phyloP scores from a whole-genome alignment of 92 coral and sea anemone species.

The Meandrina meandrites region DNA sequence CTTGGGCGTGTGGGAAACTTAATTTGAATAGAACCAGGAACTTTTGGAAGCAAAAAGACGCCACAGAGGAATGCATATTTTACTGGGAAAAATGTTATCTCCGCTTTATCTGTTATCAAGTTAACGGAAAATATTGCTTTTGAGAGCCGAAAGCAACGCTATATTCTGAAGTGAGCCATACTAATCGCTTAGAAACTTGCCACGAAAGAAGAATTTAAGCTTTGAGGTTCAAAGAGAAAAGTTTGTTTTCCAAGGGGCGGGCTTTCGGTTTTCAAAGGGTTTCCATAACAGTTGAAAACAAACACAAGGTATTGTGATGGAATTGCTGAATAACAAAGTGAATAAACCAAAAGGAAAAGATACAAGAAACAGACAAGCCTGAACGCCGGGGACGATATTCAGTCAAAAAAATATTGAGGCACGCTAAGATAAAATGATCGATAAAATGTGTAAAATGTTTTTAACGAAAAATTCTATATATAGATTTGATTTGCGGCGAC shows the following conservation, averaged over 20 bases:
- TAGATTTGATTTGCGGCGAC: constrained; percentile 16
- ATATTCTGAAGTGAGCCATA: not conserved
- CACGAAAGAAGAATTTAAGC: not conserved
- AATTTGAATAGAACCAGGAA: constrained; percentile 64
- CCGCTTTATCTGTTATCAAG: constrained; percentile 4
- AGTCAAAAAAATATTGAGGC: constrained; percentile 19
- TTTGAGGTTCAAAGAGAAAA: constrained; percentile 1
- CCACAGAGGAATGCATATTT: constrained; percentile 34
- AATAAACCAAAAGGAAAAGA: not conserved
- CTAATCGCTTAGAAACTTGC: not conserved
- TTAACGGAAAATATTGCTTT: constrained; percentile 14
- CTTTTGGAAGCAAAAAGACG: constrained; percentile 44
- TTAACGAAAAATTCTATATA: not conserved
- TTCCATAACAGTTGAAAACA: constrained; percentile 42
- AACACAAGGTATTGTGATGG: constrained; percentile 30
- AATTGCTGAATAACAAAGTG: constrained; percentile 8
- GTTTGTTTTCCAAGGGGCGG: constrained; percentile 43
- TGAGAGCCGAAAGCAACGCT: not conserved
- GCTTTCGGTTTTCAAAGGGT: constrained; percentile 30
- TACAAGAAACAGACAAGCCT: not conserved
- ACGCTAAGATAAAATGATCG: constrained; percentile 27
- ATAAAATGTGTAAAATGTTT: not conserved
- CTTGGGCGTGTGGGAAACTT: constrained; percentile 61
- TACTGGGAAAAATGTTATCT: constrained; percentile 13
- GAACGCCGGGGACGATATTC: constrained; percentile 9